Evolutionary conservation across 1,140 invertebrate genomes (phyloP), one percentile per base, ranked within the genome.

Genomic region (Drosophila lini): DNA sequence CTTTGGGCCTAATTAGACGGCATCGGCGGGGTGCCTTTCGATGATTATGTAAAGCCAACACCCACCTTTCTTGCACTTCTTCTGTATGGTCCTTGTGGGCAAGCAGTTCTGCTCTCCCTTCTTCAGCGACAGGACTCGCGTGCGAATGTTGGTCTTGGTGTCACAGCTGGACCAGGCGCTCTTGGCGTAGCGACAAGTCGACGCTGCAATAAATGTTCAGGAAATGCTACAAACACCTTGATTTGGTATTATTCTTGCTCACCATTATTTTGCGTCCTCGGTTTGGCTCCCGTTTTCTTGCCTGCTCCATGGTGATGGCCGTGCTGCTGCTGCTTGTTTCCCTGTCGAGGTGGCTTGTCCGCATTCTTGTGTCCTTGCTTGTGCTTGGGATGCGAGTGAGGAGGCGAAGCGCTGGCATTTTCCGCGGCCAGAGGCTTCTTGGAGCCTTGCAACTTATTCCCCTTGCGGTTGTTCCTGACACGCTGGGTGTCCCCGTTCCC

Each of bases 51-150:
- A 63, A 38, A 8, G 1, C 10, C 13, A 10, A 15, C n/a, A 63
- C 74, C 91, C 94, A 97, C 96, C 95, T 95, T 97, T 97, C 93
- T 97, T 97, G 94, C 97, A 98, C 84, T 97, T 97, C 93, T 97
- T 97, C 91, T 96, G 95, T 74, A 97, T 96, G 15, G 95, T 96
- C 92, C 97, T 97, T 41, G 95, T 96, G 61, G 94, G 94, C 81
- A 96, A 95, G 92, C 97, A 98, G 59, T 93, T 94, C 25, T 94
- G 94, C 82, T 97, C 96, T 50, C 96, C 96, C 89, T 96, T 97
- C 92, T 97, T 97, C 77, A 98, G 93, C 16, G 95, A 97, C 53
- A 97, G 92, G 22, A 95, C 96, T 62, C 97, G 94, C 15, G 96
- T 95, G 75, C 96, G 94, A 81, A 95, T 94, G 92, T 97, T 97